A percentile compares a stretch with the other conserved stretches of the same genome.
Conservation (phyloP, 2,113 vertebrate genomes). For the Dicerorhinus sumatrensis region DNA sequence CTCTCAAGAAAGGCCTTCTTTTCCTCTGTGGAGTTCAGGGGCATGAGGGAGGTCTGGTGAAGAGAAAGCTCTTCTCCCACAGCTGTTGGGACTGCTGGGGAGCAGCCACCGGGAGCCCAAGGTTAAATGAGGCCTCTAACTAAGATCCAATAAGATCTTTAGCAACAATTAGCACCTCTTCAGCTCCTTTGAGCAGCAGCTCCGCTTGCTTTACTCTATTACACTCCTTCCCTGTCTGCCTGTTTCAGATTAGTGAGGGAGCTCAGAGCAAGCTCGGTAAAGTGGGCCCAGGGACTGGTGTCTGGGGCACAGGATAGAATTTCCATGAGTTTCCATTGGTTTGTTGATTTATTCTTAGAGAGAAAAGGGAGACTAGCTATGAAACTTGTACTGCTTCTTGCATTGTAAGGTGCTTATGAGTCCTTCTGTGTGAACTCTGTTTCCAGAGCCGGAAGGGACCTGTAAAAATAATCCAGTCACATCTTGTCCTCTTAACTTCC, state of each 20-base stretch:
- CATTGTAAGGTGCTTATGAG: background rate
- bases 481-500: background rate
- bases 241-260: background rate
- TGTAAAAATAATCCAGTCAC: too few species aligned
- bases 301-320: background rate
- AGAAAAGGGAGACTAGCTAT: background rate
- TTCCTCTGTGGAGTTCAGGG: background rate
- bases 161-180: constrained; percentile 1
- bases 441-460: background rate
- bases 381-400: background rate
- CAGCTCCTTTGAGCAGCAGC: background rate
- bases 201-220: background rate
- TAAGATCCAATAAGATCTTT: background rate
- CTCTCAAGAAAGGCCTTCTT: background rate
- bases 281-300: background rate
- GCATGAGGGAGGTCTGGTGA: accelerated
- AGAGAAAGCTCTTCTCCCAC: background rate
- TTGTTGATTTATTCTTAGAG: background rate
- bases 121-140: constrained; percentile 36
- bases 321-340: background rate
- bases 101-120: background rate
- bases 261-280: background rate
- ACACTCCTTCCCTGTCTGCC: background rate
- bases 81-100: background rate
- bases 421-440: background rate